Conservation (phyloP, 2,888 invertebrate species). For the Elmis aenea region DNA sequence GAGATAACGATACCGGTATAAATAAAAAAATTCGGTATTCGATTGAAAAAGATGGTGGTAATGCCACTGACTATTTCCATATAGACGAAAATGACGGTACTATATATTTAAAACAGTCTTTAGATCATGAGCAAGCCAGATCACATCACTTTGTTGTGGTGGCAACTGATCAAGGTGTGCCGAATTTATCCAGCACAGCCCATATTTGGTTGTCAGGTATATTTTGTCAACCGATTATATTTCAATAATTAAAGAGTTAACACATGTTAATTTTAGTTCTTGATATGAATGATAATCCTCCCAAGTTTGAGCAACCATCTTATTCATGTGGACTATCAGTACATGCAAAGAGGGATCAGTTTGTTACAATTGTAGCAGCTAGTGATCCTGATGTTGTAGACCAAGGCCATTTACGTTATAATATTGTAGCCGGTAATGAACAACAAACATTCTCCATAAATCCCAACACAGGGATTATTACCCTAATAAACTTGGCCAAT, state of each 20-base stretch:
- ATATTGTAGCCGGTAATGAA: slow-evolving; percentile 78
- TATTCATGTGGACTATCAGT: slow-evolving; percentile 75
- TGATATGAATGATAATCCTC: slow-evolving; percentile 89
- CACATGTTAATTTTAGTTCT: slow-evolving; percentile 52
- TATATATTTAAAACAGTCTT: slow-evolving; percentile 68
- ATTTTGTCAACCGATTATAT: slow-evolving; percentile 13
- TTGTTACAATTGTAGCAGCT: slow-evolving; percentile 82
- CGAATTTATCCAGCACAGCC: slow-evolving; percentile 72
- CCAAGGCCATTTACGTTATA: slow-evolving; percentile 67
- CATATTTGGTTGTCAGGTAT: slow-evolving; percentile 76
- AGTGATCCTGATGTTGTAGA: slow-evolving; percentile 83
- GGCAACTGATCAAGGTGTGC: slow-evolving; percentile 80
- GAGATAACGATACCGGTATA: slow-evolving; percentile 71
- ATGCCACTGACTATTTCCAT: slow-evolving; percentile 65
- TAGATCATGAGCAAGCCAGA: slow-evolving; percentile 74
- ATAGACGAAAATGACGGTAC: slow-evolving; percentile 73
- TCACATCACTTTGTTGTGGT: slow-evolving; percentile 74
- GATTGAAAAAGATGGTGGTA: slow-evolving; percentile 57
- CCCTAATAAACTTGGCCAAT: slow-evolving; percentile 69
- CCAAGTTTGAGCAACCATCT: slow-evolving; percentile 76
- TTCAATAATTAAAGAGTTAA: background rate
- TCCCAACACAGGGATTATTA: slow-evolving; percentile 57
- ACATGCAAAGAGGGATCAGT: slow-evolving; percentile 79
- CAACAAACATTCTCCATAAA: slow-evolving; percentile 68
- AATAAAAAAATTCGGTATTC: slow-evolving; percentile 52